These are phyloP conservation scores for Sphaerophoria rueppellii DNA, from an alignment of 2,888 invertebrate genomes.

Conservation along the genomic window DNA sequence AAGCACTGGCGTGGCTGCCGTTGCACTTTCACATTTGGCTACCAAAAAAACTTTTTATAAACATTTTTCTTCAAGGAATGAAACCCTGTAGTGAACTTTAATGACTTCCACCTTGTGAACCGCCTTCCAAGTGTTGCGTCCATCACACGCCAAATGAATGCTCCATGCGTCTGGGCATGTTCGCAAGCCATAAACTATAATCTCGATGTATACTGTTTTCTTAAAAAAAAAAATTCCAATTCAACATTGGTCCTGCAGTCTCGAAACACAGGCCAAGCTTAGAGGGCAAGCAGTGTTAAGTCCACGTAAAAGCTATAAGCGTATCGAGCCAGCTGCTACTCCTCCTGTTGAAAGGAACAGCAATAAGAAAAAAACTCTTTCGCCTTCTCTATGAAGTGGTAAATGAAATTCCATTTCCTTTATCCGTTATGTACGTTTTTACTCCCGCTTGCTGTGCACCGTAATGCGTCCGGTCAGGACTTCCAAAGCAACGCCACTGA, in stretches of 20 bases:
- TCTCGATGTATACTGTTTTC: constrained; percentile 32
- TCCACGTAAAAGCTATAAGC: constrained; percentile 29
- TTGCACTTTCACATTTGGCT: constrained; percentile 47
- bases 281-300: neutral
- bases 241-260: constrained; percentile 34
- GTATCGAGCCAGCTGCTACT: constrained; percentile 41
- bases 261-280: neutral
- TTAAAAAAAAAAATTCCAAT: neutral
- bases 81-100: constrained; percentile 46
- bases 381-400: constrained; percentile 64
- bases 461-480: constrained; percentile 24
- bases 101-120: constrained; percentile 58
- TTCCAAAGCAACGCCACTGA: constrained; percentile 7
- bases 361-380: constrained; percentile 51
- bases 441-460: constrained; percentile 13
- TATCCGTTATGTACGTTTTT: constrained; percentile 55
- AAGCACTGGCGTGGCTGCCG: constrained; percentile 17
- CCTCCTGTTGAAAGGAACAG: neutral
- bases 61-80: neutral
- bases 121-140: neutral
- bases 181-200: constrained; percentile 71
- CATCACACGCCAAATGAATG: constrained; percentile 31
- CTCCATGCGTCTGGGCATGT: constrained; percentile 71
- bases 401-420: constrained; percentile 73
- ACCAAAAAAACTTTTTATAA: constrained; percentile 18